phyloP scores from a whole-genome alignment of 2,888 invertebrate genomes.

The Drosophila mulleri region DNA sequence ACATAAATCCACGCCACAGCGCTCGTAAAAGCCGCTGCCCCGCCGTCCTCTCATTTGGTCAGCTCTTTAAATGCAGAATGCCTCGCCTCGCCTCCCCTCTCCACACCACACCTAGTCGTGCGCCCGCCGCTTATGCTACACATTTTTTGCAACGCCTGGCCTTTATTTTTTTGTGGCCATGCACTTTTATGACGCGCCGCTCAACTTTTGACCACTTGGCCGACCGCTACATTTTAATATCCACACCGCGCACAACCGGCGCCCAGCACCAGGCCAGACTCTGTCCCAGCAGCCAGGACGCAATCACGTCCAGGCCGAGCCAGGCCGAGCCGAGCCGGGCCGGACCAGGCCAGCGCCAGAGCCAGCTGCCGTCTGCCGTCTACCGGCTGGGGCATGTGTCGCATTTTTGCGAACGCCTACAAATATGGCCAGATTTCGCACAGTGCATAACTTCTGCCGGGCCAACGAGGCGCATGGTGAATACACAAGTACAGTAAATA shows the following conservation, averaged over 20 bases:
- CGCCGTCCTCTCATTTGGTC: background rate
- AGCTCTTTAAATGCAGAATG: constrained; percentile 3
- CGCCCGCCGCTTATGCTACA: constrained; percentile 33
- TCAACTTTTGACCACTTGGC: constrained; percentile 75
- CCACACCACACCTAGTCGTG: background rate
- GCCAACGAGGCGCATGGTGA: constrained; percentile 3
- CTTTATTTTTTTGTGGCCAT: constrained; percentile 3
- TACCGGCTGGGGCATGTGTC: constrained; percentile 13
- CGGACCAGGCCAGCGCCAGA: too few species aligned
- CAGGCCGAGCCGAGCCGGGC: background rate
- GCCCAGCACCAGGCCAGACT: constrained; percentile 24
- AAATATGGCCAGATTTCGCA: constrained; percentile 52
- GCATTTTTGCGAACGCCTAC: constrained; percentile 65
- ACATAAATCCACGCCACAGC: constrained; percentile 67
- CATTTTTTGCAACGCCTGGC: constrained; percentile 25
- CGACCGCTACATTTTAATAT: constrained; percentile 78
- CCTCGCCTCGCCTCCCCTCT: background rate
- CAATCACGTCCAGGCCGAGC: constrained; percentile 23
- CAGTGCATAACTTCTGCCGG: constrained; percentile 34
- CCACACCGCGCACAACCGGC: constrained; percentile 45
- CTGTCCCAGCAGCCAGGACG: constrained; percentile 17
- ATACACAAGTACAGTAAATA: constrained; percentile 5
- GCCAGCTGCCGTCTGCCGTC: constrained; percentile 12
- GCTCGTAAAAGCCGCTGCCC: constrained; percentile 49
- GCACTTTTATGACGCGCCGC: constrained; percentile 67